Evolutionary conservation across 2,888 invertebrate genomes (phyloP).

Genomic region (Drosophila meridiana): DNA sequence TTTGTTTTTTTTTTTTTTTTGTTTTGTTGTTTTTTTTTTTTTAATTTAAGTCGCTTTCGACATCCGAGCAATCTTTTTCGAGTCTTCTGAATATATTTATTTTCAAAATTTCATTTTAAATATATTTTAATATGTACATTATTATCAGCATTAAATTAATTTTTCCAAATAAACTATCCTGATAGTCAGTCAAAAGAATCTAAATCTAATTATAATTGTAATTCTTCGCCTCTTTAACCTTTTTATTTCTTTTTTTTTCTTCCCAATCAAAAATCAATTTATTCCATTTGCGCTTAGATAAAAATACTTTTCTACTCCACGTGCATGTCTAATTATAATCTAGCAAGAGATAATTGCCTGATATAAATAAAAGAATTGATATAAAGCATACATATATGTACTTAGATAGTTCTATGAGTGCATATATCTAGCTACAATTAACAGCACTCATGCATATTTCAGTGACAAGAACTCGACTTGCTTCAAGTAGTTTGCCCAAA

Average conservation of each 20-base stretch:
- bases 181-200: background rate
- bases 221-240: background rate
- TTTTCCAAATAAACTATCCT: too few relatives aligned
- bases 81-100: too few relatives aligned
- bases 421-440: slow-evolving; percentile 24
- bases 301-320: background rate
- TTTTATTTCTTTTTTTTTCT: background rate
- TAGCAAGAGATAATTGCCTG: background rate
- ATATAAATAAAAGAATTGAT: slow-evolving; percentile 3
- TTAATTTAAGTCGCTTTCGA: too few relatives aligned
- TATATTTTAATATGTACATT: too few relatives aligned
- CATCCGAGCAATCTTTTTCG: too few relatives aligned
- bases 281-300: background rate
- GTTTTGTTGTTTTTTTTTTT: too few relatives aligned
- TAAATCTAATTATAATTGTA: background rate
- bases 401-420: background rate
- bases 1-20: too few relatives aligned
- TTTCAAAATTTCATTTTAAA: too few relatives aligned
- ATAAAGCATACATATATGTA: background rate
- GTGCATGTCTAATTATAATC: slow-evolving; percentile 3
- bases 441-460: slow-evolving; percentile 15
- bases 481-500: slow-evolving; percentile 51
- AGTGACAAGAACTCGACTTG: slow-evolving; percentile 25
- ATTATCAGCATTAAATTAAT: too few relatives aligned
- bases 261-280: background rate